A percentile compares a stretch with the other conserved stretches of the same genome.
Conservation (phyloP, 2,888 invertebrate species). For the Lypha dubia region DNA sequence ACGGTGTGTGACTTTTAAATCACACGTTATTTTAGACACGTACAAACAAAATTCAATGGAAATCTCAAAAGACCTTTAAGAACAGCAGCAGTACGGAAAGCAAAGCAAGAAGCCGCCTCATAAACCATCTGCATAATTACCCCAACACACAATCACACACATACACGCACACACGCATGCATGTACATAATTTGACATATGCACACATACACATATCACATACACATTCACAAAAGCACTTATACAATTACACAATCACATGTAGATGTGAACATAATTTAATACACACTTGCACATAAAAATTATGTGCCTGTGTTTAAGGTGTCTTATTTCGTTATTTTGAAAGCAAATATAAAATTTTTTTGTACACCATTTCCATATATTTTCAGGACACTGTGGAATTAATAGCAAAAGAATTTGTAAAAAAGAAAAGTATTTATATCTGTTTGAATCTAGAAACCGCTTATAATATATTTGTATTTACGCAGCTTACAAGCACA, state of each 20-base stretch:
- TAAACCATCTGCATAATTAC: constrained; percentile 72
- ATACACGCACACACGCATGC: background rate
- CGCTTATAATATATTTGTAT: too few relatives aligned
- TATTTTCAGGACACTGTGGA: background rate
- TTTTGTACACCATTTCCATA: background rate
- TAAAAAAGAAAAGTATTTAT: background rate
- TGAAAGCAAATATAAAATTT: background rate
- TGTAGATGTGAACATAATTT: too few relatives aligned
- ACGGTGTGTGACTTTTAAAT: constrained; percentile 46
- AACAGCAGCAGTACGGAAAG: constrained; percentile 49
- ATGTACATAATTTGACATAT: too few relatives aligned
- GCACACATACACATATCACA: constrained; percentile 21
- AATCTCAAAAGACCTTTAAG: constrained; percentile 69
- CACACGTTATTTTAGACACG: constrained; percentile 65
- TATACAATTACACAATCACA: background rate
- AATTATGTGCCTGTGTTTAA: constrained; percentile 58
- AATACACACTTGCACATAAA: constrained; percentile 55
- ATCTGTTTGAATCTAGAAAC: too few relatives aligned
- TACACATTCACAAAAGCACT: constrained; percentile 36
- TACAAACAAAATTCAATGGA: constrained; percentile 68
- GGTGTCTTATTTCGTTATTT: constrained; percentile 12
- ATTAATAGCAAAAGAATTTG: background rate
- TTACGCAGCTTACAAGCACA: too few relatives aligned
- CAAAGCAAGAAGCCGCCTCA: constrained; percentile 46
- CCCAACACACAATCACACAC: constrained; percentile 25